A percentile compares a stretch with the other conserved stretches of the same genome.
These are phyloP conservation scores for Protobothrops mucrosquamatus DNA, from an alignment of 2,113 vertebrate species.

Conservation along the genomic window DNA sequence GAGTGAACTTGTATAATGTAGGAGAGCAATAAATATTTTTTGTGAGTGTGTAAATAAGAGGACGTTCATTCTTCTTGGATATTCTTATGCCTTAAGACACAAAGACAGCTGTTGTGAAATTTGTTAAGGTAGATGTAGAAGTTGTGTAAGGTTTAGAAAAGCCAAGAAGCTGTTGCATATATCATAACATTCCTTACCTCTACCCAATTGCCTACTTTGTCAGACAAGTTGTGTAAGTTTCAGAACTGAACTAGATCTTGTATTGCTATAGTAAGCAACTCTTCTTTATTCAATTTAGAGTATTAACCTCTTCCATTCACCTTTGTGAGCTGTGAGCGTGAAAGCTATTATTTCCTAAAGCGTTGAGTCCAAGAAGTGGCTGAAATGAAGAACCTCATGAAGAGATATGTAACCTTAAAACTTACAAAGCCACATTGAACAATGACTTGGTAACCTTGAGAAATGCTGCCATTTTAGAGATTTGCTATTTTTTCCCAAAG, in stretches of 20 bases:
- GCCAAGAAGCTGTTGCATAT: background rate
- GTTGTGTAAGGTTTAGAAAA: background rate
- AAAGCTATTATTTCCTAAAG: background rate
- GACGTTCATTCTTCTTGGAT: background rate
- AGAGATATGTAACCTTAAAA: background rate
- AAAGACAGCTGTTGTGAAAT: background rate
- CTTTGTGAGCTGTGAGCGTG: background rate
- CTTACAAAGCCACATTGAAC: background rate
- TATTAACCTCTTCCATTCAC: background rate
- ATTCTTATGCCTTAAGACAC: background rate
- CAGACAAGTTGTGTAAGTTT: background rate
- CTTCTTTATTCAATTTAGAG: background rate
- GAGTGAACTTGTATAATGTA: background rate
- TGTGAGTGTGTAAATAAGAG: background rate
- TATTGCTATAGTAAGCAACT: background rate
- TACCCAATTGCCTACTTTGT: background rate
- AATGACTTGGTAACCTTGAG: background rate
- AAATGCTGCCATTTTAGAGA: background rate
- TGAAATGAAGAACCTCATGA: background rate
- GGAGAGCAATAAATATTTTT: background rate
- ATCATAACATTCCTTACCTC: background rate
- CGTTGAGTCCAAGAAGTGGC: background rate
- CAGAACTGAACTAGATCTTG: background rate
- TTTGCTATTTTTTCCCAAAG: background rate
- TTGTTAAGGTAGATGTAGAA: background rate